phyloP scores from a whole-genome alignment of 92 coral and sea anemone species.

The Parazoanthus darwini region DNA sequence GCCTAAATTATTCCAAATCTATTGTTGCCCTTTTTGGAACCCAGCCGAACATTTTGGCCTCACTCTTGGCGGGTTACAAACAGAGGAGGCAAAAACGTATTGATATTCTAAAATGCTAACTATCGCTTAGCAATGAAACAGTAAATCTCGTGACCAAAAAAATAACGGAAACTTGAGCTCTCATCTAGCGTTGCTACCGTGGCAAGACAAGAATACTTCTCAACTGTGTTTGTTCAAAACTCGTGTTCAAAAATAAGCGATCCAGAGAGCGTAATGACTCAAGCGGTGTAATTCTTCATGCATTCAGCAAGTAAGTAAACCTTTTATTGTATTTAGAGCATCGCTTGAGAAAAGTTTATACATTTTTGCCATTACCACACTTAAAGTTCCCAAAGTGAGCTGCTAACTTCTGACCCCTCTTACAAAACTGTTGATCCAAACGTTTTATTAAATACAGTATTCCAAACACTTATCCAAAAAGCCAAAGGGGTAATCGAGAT shows the following conservation, averaged over 20 bases:
- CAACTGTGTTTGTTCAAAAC: conserved; percentile 1
- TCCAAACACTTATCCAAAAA: not conserved
- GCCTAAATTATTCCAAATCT: conserved; percentile 22
- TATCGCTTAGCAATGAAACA: not conserved
- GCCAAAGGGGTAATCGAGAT: conserved; percentile 14
- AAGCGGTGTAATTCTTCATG: not conserved
- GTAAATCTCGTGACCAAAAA: not conserved
- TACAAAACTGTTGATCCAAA: not conserved
- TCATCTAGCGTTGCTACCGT: conserved; percentile 1
- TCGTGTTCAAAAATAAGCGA: not conserved
- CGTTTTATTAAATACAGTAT: conserved; percentile 3
- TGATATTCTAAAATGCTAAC: not conserved
- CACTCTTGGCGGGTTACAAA: conserved; percentile 16
- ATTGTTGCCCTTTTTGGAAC: conserved; percentile 20
- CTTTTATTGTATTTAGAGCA: not conserved
- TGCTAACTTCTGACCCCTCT: not conserved
- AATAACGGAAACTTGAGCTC: not conserved
- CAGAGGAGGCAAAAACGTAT: not conserved
- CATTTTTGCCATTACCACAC: not conserved
- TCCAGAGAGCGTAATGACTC: not conserved
- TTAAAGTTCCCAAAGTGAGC: conserved; percentile 3
- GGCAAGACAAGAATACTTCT: not conserved
- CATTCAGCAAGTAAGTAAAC: conserved; percentile 28
- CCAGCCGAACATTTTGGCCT: conserved; percentile 2
- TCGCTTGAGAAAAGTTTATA: not conserved